Evolutionary conservation across 2,888 invertebrate species (phyloP), one percentile per base, ranked within the genome.

Genomic region (Standfussiana lucernea): DNA sequence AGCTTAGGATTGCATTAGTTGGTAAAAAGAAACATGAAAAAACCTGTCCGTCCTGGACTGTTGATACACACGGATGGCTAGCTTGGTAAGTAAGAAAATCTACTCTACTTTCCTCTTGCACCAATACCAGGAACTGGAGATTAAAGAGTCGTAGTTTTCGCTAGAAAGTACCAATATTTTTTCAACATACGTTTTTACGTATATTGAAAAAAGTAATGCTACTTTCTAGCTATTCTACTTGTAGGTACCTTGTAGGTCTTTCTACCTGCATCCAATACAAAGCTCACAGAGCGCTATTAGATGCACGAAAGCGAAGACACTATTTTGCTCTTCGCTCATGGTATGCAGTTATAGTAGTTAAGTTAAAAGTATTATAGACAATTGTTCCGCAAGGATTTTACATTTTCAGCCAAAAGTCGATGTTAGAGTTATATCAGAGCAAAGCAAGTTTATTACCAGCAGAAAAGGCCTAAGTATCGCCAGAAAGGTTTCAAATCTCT

Each of bases 51-150:
- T 75, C 72, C 66, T 82, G 40, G 21, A 59, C 11, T 45, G 18
- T 53, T 53, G 80, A 79, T 84, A 91, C 90, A 88, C 72, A 90
- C 85, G 6, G 84, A 67, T n/a, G 7, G 28, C 37, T 69, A 77
- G 35, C 0, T 11, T 35, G 59, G 18, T 28, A 21, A 67, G 10
- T 59, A 47, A 40, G 5, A 21, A 42, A 40, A 1, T 37, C 18
- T 18, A 7, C 35, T 6, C 0, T n/a, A 3, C n/a, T 53, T 15
- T n/a, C 13, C 53, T 24, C 21, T 4, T 18, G 18, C 10, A 47
- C 10, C 2, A 67, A 18, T 35, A 67, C 4, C 18, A 59, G 8
- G 56, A 28, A 28, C 28, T 15, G 56, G 28, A 28, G 28, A 1
- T 15, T 15, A 15, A 56, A 18, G 15, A 18, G 28, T 18, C 56